Evolutionary conservation across 2,888 invertebrate genomes (phyloP).

Genomic region (Biston stratarius): DNA sequence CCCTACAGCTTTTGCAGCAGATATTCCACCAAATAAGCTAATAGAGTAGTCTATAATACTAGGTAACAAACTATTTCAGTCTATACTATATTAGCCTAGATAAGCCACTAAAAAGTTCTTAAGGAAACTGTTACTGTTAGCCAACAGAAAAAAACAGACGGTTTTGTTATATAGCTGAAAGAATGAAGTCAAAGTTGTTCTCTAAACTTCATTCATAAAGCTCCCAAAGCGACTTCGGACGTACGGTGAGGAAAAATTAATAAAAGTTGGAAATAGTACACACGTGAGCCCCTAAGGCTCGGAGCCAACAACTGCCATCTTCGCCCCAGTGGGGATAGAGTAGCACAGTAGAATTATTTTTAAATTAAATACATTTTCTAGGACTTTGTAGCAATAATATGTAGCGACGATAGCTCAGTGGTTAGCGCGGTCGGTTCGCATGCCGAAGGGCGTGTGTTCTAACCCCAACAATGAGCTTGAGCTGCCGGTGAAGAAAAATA

Average conservation of each 20-base stretch:
- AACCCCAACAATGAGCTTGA: no score
- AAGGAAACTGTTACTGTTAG: no score
- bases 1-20: no score
- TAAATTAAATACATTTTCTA: background rate
- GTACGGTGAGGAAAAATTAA: constrained; percentile 40
- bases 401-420: no score
- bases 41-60: no score
- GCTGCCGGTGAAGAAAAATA: no score
- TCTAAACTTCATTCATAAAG: constrained; percentile 30
- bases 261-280: constrained; percentile 40
- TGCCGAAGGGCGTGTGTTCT: no score
- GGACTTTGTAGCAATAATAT: no score
- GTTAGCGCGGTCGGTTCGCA: no score
- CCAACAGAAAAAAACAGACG: background rate
- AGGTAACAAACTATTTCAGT: no score
- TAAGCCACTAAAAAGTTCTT: no score
- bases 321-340: constrained; percentile 17
- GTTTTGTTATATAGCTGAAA: constrained; percentile 8
- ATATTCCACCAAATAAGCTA: no score
- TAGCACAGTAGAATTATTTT: constrained; percentile 16
- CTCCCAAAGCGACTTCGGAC: constrained; percentile 10
- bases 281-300: constrained; percentile 42
- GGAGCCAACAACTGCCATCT: constrained; percentile 37
- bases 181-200: constrained; percentile 19
- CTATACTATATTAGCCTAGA: background rate